Evolutionary conservation across 2,797 vertebrate genomes (phyloP).

Genomic region (Silurus lanzhouensis): DNA sequence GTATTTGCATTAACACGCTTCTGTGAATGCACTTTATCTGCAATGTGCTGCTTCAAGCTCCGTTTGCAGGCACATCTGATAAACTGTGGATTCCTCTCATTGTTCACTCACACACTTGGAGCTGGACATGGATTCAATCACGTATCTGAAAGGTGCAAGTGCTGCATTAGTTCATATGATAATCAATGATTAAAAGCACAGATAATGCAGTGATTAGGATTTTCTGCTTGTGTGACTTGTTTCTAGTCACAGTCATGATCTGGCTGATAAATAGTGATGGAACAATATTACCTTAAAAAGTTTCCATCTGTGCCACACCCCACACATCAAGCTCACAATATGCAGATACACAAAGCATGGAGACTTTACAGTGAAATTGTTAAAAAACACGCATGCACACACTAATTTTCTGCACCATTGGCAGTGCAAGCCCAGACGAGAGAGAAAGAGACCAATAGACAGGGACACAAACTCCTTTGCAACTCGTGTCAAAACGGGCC

Average conservation of each 20-base stretch:
- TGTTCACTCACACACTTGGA: too few species aligned
- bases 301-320: background rate
- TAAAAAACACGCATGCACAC: background rate
- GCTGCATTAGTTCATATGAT: background rate
- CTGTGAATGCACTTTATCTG: background rate
- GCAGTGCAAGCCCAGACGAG: constrained; percentile 13
- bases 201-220: background rate
- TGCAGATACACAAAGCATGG: background rate
- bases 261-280: background rate
- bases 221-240: background rate
- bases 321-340: background rate
- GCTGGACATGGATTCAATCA: background rate
- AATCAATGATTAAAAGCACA: background rate
- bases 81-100: background rate
- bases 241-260: background rate
- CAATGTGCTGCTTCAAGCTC: background rate
- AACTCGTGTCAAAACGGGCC: constrained; percentile 72
- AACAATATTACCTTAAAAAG: background rate
- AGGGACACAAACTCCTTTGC: constrained; percentile 34
- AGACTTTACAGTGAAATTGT: background rate
- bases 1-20: background rate
- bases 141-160: background rate
- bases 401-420: constrained; percentile 3
- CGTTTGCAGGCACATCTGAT: background rate
- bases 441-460: constrained; percentile 11